Evolutionary conservation across 2,888 invertebrate species (phyloP), one percentile per base, ranked within the genome.

Genomic region (Limenitis camilla): DNA sequence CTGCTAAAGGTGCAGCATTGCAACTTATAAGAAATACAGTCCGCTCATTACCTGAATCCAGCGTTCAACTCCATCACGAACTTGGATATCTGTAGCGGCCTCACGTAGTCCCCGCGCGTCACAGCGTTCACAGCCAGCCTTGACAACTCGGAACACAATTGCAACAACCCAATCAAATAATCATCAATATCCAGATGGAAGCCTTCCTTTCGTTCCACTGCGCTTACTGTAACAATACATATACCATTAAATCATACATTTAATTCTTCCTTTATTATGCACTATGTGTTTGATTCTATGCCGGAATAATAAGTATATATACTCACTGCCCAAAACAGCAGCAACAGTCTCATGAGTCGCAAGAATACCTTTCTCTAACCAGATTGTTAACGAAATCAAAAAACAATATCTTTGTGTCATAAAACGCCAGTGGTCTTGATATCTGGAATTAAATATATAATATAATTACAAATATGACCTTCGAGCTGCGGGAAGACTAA

Each of bases 121-220:
- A 95, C 95, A 0, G 94, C 91, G 74, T 95, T 96, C n/a, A 94
- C 93, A 0, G 95, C 94, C 65, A 94, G 90, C 8, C 95, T 90
- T 1, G 94, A 90, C 90, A 97, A 74, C 84, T 97, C 97, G 10
- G 94, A 92, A 32, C 96, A 93, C 62, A 97, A 80, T 69, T 92
- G 91, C 10, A 97, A 83, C 7, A 97, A 77, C 0, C 97, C 97
- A 76, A 93, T 91, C 19, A 98, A 84, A 67, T 95, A 97, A 71
- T 97, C 97, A 76, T 98, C 97, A 30, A 97, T 86, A 63, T 97
- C 97, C 63, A 97, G 82, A 69, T 96, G 96, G 69, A 97, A 95
- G 0, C 94, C 95, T n/a, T 92, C 89, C 32, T 90, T 88, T 56
- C 90, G 81, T 55, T 91, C 89, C 6, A 76, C 75, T 0, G 89